Conservation (phyloP, 2,888 invertebrate species). For the Pseudanteris insignis region DNA sequence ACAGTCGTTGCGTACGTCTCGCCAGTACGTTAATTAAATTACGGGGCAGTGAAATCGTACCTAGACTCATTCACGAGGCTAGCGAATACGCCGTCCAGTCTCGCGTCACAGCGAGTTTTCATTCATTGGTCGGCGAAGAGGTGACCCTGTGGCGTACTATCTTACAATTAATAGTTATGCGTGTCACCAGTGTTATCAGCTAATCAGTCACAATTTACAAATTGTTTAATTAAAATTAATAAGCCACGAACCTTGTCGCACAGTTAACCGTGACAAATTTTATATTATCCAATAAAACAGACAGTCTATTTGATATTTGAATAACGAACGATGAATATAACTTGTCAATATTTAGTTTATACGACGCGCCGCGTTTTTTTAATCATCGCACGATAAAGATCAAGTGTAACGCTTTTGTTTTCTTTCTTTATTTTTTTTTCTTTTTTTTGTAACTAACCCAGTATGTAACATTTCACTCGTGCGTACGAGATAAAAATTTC, state of each 20-base stretch:
- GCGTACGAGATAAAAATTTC: no score
- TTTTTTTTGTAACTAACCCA: no score
- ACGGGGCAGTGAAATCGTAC: conserved; percentile 58
- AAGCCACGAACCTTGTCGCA: not conserved
- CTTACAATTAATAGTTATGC: conserved; percentile 43
- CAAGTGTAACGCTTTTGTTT: no score
- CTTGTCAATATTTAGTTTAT: conserved; percentile 10
- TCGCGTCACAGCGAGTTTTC: conserved; percentile 52
- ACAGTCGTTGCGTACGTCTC: conserved; percentile 32
- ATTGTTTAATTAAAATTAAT: conserved; percentile 19
- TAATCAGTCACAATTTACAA: conserved; percentile 26
- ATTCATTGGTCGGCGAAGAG: conserved; percentile 54
- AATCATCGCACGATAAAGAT: conserved; percentile 6
- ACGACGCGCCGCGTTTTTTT: conserved; percentile 7
- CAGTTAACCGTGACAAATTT: not conserved
- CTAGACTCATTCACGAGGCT: conserved; percentile 57
- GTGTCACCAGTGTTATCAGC: conserved; percentile 38
- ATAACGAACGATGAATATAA: conserved; percentile 4
- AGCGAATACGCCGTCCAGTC: conserved; percentile 45
- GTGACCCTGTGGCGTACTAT: conserved; percentile 45
- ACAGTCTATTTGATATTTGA: conserved; percentile 2
- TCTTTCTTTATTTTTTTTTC: no score
- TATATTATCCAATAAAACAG: conserved; percentile 1
- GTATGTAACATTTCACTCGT: no score
- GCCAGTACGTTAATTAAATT: conserved; percentile 57